Percentiles rank a stretch among this genome's conserved stretches.
Conservation (phyloP, 2,888 invertebrate species). For the Mythimna pallens region DNA sequence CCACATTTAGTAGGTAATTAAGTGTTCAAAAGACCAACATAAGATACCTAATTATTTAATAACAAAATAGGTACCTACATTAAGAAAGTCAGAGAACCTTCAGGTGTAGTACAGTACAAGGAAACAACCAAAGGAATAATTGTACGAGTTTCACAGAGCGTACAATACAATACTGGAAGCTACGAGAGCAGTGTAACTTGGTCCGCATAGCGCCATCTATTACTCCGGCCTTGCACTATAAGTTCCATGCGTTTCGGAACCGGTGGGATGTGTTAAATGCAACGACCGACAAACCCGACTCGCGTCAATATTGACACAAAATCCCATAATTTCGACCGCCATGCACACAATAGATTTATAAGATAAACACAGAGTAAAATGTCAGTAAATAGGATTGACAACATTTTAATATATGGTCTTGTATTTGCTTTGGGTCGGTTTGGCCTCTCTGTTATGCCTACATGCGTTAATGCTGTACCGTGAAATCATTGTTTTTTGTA, state of each 20-base stretch:
- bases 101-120: background rate
- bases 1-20: background rate
- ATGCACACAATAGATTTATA: conserved; percentile 90
- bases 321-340: conserved; percentile 90
- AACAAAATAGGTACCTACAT: background rate
- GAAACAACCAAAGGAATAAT: conserved; percentile 9
- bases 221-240: conserved; percentile 53
- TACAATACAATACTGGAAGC: conserved; percentile 26
- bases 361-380: conserved; percentile 90
- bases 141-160: conserved; percentile 6
- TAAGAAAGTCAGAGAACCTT: background rate
- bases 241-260: conserved; percentile 67
- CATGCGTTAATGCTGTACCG: conserved; percentile 90
- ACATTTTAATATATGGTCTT: conserved; percentile 90
- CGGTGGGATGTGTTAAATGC: conserved; percentile 89
- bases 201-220: conserved; percentile 81
- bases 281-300: conserved; percentile 85
- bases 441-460: conserved; percentile 88
- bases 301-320: conserved; percentile 88
- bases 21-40: background rate
- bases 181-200: conserved; percentile 8
- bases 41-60: background rate
- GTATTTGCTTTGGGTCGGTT: conserved; percentile 87
- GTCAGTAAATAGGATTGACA: conserved; percentile 90
- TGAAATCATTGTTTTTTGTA: conserved; percentile 90